phyloP scores from a whole-genome alignment of 2,888 invertebrate species.

The Oxytorus armatus region DNA sequence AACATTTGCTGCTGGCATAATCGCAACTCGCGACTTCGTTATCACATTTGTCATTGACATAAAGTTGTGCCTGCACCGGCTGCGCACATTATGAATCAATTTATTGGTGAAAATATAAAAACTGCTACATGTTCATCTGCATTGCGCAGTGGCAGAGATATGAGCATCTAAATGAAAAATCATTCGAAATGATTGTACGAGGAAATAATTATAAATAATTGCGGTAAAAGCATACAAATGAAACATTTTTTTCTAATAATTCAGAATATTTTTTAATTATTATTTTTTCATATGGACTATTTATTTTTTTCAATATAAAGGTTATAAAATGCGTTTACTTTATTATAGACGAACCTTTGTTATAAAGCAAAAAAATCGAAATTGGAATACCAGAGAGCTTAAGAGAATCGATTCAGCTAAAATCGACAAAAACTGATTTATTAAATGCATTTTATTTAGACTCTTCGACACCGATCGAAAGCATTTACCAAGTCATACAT shows the following conservation, averaged over 20 bases:
- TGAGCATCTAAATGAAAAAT: not conserved
- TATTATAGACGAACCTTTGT: too few species aligned
- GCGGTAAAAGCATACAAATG: not conserved
- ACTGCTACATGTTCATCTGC: not conserved
- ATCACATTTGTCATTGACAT: too few species aligned
- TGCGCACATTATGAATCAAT: slow-evolving; percentile 53
- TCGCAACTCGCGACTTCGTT: too few species aligned
- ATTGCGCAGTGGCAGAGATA: not conserved
- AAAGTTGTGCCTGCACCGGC: slow-evolving; percentile 71
- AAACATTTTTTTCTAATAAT: not conserved
- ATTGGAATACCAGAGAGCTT: too few species aligned
- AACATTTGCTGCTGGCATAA: too few species aligned
- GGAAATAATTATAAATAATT: not conserved
- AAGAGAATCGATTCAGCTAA: too few species aligned
- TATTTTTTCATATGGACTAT: not conserved
- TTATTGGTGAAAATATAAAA: not conserved
- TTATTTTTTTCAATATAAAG: not conserved
- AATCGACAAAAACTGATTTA: too few species aligned
- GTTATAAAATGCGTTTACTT: too few species aligned
- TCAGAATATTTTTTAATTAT: not conserved
- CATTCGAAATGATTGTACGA: not conserved
- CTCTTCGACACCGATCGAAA: too few species aligned
- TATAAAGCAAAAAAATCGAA: too few species aligned
- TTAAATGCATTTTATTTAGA: too few species aligned
- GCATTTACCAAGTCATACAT: too few species aligned